Evolutionary conservation across 2,888 invertebrate species (phyloP).

Genomic region (Hemistola chrysoprasaria): DNA sequence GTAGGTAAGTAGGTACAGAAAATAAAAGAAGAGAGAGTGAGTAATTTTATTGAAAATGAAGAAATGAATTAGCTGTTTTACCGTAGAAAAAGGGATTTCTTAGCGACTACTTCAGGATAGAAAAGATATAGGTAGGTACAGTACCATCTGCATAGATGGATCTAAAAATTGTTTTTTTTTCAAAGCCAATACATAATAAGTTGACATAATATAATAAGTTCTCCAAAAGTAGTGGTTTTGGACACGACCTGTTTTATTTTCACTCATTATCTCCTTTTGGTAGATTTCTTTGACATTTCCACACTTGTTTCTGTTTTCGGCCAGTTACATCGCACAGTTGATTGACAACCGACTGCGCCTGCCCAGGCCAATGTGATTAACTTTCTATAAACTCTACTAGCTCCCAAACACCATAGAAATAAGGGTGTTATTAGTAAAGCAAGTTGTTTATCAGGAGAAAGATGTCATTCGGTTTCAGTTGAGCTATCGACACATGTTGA

Average conservation of each 20-base stretch:
- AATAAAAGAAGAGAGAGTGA: too few relatives aligned
- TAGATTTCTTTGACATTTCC: slow-evolving; percentile 39
- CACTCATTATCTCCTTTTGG: slow-evolving; percentile 21
- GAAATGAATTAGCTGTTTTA: too few relatives aligned
- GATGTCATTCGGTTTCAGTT: slow-evolving; percentile 37
- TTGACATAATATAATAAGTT: too few relatives aligned
- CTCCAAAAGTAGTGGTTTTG: slow-evolving; percentile 9
- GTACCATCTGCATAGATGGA: too few relatives aligned
- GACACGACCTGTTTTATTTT: slow-evolving; percentile 21
- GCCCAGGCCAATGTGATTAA: slow-evolving; percentile 26
- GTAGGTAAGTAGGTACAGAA: too few relatives aligned
- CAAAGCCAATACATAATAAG: too few relatives aligned
- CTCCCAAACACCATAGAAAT: slow-evolving; percentile 20
- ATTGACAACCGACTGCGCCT: slow-evolving; percentile 57
- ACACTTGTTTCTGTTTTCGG: slow-evolving; percentile 40
- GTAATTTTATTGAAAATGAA: too few relatives aligned
- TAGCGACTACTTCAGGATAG: too few relatives aligned
- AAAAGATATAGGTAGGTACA: too few relatives aligned
- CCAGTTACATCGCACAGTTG: slow-evolving; percentile 40
- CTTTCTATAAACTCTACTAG: slow-evolving; percentile 1
- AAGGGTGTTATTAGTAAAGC: slow-evolving; percentile 35
- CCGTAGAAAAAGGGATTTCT: too few relatives aligned
- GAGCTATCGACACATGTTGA: slow-evolving; percentile 63
- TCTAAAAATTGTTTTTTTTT: too few relatives aligned
- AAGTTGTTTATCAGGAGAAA: slow-evolving; percentile 23